Conservation (phyloP, 2,888 invertebrate species). For the Epistrophe grossulariae region DNA sequence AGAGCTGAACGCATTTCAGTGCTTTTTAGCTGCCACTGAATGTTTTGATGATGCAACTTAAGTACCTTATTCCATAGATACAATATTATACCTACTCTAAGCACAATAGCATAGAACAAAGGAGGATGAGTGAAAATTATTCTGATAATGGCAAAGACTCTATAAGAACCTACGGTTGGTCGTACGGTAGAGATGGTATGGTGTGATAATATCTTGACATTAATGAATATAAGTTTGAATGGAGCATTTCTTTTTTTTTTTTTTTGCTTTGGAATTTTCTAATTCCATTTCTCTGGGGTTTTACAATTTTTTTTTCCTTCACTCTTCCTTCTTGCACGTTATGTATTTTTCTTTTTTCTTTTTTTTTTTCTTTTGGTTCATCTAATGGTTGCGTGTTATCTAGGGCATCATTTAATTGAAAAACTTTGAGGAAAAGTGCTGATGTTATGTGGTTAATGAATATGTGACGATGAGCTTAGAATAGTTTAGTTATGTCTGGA, state of each 20-base stretch:
- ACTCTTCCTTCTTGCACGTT: constrained; percentile 32
- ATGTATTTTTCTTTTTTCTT: neutral
- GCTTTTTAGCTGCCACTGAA: neutral
- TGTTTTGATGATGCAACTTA: constrained; percentile 28
- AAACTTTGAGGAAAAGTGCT: constrained; percentile 73
- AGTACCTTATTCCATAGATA: neutral
- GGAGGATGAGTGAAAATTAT: constrained; percentile 32
- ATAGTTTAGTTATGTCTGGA: constrained; percentile 30
- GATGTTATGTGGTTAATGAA: constrained; percentile 73
- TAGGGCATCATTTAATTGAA: constrained; percentile 75
- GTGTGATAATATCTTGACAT: constrained; percentile 64
- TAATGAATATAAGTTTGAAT: constrained; percentile 69
- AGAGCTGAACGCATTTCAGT: constrained; percentile 10
- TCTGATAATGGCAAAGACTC: constrained; percentile 50
- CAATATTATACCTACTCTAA: neutral
- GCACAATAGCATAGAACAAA: neutral
- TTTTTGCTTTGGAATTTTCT: constrained; percentile 42
- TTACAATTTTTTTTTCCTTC: constrained; percentile 29
- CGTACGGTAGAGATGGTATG: constrained; percentile 12
- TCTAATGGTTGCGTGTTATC: constrained; percentile 66
- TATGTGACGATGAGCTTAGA: constrained; percentile 66
- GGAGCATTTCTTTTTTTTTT: neutral
- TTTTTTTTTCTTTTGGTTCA: constrained; percentile 13
- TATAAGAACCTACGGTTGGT: neutral
- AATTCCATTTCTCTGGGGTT: constrained; percentile 49